Percentiles rank a stretch among this genome's conserved stretches.
Conservation (phyloP, 2,797 vertebrate species). For the Pelochelys cantorii region DNA sequence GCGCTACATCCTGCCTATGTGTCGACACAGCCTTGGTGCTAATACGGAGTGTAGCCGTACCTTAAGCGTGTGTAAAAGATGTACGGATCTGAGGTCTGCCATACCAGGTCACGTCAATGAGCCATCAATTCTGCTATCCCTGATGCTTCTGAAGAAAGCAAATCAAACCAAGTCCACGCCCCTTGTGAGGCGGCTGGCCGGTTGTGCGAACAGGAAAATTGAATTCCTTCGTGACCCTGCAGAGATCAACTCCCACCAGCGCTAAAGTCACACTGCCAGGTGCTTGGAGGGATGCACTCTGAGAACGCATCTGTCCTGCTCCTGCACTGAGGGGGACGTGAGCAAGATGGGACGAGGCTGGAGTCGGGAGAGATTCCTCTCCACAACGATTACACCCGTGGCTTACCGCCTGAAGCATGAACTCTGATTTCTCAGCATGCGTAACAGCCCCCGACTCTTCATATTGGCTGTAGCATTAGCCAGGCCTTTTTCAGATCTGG, state of each 20-base stretch:
- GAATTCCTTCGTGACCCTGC: neutral
- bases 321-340: neutral
- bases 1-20: too few relatives aligned
- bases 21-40: too few relatives aligned
- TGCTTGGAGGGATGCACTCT: neutral
- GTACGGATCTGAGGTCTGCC: neutral
- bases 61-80: rapidly evolving
- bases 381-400: neutral
- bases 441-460: neutral
- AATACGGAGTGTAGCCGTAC: too few relatives aligned
- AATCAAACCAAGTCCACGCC: neutral
- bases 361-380: neutral
- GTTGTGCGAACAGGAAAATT: neutral
- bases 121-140: neutral
- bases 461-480: neutral
- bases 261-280: neutral
- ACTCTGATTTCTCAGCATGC: neutral
- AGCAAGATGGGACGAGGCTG: neutral
- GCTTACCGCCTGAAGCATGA: neutral
- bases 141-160: neutral
- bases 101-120: neutral
- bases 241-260: neutral
- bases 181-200: neutral
- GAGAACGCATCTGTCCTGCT: neutral
- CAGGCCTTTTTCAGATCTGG: neutral